Base-by-base conservation (phyloP, 2,113 vertebrate species). In the Vulpes lagopus region DNA sequence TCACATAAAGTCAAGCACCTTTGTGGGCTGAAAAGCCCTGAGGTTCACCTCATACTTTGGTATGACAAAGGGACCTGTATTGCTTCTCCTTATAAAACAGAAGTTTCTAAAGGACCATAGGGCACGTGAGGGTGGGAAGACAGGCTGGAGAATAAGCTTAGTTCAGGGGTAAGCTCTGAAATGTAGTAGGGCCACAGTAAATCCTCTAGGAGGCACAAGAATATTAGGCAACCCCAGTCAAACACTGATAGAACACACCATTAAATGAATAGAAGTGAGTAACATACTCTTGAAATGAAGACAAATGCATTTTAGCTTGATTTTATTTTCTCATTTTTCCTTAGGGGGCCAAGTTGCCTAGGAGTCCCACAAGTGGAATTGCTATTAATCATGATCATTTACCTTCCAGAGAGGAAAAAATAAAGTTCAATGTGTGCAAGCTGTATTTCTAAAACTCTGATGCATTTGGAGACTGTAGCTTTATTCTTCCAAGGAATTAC, bases 321-420 rank as follows among this genome's bases (percentile, higher is more conserved):
- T 96, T 96, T 94, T 96, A 89, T 96, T 96, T 96, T 97, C 94
- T 97, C 76, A 93, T 93, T 96, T 97, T 95, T 96, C 96, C 67
- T 79, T 32, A 96, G 84, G 76, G 95, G 43, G 23, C 65, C 71
- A 94, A 89, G 71, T 91, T 65, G 84, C 80, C 76, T 60, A 95
- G 38, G 43, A 94, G 84, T 95, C 38, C 51, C 71, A 35, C 60
- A 80, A 92, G 83, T 96, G 32, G 92, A 94, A 96, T 94, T 97
- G 84, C 49, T 95, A 97, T 97, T 98, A 94, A 97, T 96, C 94
- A 96, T 57, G 55, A 91, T 91, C 94, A 91, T 96, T 97, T 97
- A 94, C 87, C 76, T 96, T 96, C 64, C 60, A 94, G 38, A 78
- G 73, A 96, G 49, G 35, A 90, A 95, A 92, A 95, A 73, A 93